Conservation (phyloP, 2,888 invertebrate genomes). For the Drosophila kokeensis region DNA sequence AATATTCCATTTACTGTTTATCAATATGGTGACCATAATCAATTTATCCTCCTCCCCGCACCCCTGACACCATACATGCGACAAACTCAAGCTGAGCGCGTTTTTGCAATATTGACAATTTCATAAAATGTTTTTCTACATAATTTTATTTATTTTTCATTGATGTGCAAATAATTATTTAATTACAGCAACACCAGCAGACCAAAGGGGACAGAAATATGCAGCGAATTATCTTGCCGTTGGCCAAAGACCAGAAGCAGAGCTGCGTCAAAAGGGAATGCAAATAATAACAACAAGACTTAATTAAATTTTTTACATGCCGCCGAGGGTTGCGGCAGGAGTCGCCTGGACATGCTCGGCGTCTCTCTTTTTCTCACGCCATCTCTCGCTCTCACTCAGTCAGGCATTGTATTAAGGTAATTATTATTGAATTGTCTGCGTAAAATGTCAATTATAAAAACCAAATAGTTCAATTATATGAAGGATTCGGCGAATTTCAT, state of each 20-base stretch:
- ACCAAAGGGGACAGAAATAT: conserved; percentile 55
- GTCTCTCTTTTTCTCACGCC: neutral
- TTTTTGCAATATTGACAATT: conserved; percentile 39
- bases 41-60: neutral
- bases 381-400: conserved; percentile 10
- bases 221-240: conserved; percentile 59
- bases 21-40: conserved; percentile 64
- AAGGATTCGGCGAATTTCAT: conserved; percentile 39
- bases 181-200: conserved; percentile 54
- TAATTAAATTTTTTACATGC: conserved; percentile 76
- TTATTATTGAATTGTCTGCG: conserved; percentile 75
- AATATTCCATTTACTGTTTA: conserved; percentile 68
- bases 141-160: conserved; percentile 26
- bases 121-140: conserved; percentile 41
- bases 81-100: conserved; percentile 5
- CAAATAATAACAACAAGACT: conserved; percentile 77
- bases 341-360: conserved; percentile 7
- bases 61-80: neutral
- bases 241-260: conserved; percentile 22
- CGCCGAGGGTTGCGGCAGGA: conserved; percentile 48
- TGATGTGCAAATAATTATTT: conserved; percentile 71
- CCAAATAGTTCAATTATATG: conserved; percentile 75
- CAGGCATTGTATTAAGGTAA: conserved; percentile 59
- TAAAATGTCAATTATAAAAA: conserved; percentile 73
- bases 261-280: conserved; percentile 57